Base-by-base conservation (phyloP, 2,888 invertebrate species). In the Microctonus brassicae region DNA sequence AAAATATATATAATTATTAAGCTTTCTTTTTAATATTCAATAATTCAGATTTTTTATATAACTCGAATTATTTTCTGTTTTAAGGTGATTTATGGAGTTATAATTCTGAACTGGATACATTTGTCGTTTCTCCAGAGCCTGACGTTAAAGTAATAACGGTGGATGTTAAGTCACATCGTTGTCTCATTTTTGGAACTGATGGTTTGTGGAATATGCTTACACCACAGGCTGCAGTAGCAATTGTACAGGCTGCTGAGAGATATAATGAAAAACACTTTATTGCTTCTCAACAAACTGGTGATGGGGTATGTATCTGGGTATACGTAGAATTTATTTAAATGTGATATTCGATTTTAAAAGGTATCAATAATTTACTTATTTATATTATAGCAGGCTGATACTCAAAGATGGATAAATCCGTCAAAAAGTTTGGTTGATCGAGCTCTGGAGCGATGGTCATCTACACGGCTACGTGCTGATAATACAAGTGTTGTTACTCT, bases 111-210 rank as follows among this genome's bases (percentile, higher is more conserved):
- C 92, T 93, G 79, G 94, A 97, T 87, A 94, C 95, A 87, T 99
- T 97, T 88, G 94, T 98, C 20, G 98, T 99, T n/a, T 97, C 97
- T 34, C 99, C 99, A 0, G 97, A 97, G 87, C 99, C 99, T 0
- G 99, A 99, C 89, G 96, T 98, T 11, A 92, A 93, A 72, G 97
- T 97, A 1, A 89, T 95, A 73, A 91, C 93, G 75, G 94, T 97
- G 78, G 94, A 97, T 87, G 83, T 87, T 4, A 83, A 85, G 55
- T 83, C 89, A 29, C 89, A 89, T 75, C 88, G 95, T 79, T 99
- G 98, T 89, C 90, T 99, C 53, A 94, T 99, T 77, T 94, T 99
- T 82, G 98, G 97, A 68, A 97, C 98, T 0, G 99, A 99, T 88
- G 99, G 99, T 0, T 89, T 99, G 39, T 99, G 97, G 95, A 99